Percentiles rank a stretch among this genome's conserved stretches.
Conservation (phyloP, 2,888 invertebrate genomes). For the Orthosia gracilis region DNA sequence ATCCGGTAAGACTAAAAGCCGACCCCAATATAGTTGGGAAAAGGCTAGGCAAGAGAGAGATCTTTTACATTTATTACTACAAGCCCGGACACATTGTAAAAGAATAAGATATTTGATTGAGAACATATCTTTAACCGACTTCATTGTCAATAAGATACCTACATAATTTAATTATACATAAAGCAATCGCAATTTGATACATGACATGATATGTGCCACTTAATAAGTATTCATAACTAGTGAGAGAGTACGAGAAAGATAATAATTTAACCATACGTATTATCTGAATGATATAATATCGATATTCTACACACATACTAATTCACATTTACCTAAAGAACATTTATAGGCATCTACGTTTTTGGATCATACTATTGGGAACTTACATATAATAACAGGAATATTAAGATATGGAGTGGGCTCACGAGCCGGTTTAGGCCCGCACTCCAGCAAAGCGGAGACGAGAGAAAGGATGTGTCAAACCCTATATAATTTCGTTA, state of each 20-base stretch:
- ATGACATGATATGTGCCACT: constrained; percentile 27
- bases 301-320: constrained; percentile 25
- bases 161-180: neutral
- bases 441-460: neutral
- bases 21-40: no score
- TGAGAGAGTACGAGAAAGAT: neutral
- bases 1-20: no score
- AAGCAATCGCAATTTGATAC: neutral
- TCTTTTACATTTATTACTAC: no score
- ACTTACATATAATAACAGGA: neutral
- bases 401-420: neutral
- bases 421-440: neutral
- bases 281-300: constrained; percentile 12
- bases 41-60: no score
- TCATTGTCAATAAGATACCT: neutral
- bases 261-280: neutral
- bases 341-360: neutral
- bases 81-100: neutral
- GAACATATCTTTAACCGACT: neutral
- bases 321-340: constrained; percentile 1
- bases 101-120: constrained; percentile 10
- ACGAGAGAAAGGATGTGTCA: neutral
- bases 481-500: neutral
- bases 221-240: neutral
- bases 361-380: neutral